Percentiles rank a stretch among this genome's conserved stretches.
Evolutionary conservation across 2,113 vertebrate species (phyloP).

Genomic region (Oncorhynchus clarkii): DNA sequence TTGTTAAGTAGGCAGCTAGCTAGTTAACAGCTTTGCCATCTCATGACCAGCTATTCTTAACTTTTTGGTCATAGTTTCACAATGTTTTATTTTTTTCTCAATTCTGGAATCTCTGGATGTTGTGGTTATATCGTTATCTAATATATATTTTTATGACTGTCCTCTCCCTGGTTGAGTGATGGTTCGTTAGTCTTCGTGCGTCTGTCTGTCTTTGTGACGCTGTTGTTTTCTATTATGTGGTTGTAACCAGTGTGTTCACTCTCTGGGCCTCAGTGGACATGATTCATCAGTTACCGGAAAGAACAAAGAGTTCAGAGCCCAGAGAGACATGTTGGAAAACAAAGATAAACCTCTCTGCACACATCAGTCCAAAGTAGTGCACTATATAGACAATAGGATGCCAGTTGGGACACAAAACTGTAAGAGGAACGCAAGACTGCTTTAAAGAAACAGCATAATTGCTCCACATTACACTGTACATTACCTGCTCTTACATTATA

Average conservation of each 20-base stretch:
- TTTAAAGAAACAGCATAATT: no score
- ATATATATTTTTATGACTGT: background rate
- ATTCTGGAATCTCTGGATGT: background rate
- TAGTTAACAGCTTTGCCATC: background rate
- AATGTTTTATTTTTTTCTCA: background rate
- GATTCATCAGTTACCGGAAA: constrained; percentile 13
- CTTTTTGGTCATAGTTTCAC: constrained; percentile 6
- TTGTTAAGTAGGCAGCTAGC: constrained; percentile 74
- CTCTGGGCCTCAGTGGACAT: constrained; percentile 27
- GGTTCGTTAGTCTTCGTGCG: background rate
- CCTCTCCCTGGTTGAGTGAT: background rate
- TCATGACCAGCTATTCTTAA: constrained; percentile 27
- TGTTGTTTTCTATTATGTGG: constrained; percentile 7
- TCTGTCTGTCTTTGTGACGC: constrained; percentile 17
- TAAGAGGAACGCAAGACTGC: no score
- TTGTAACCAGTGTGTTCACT: constrained; percentile 1
- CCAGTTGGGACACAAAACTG: no score
- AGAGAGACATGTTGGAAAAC: constrained; percentile 39
- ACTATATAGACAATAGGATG: no score
- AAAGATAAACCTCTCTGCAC: constrained; percentile 16
- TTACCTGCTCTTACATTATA: no score
- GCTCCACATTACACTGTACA: no score
- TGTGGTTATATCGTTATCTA: background rate
- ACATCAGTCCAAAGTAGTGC: no score
- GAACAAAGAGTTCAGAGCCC: constrained; percentile 23